Evolutionary conservation across 2,113 vertebrate genomes (phyloP).

Genomic region (Megaleporinus macrocephalus): DNA sequence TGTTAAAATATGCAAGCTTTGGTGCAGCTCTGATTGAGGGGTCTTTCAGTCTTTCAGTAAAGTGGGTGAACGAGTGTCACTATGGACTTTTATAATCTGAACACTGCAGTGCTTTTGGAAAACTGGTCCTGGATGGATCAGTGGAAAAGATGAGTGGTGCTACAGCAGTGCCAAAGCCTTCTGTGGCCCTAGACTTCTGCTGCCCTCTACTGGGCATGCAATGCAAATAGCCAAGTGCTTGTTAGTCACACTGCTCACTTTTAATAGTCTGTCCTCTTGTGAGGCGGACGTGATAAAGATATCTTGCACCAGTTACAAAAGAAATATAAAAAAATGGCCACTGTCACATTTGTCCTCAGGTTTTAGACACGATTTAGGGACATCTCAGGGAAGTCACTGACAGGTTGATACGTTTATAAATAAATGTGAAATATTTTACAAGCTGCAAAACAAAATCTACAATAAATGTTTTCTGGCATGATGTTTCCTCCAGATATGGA

Average conservation of each 20-base stretch:
- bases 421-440: conserved; percentile 5
- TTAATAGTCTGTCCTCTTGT: neutral
- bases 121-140: neutral
- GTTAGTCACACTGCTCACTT: conserved; percentile 8
- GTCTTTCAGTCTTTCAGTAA: neutral
- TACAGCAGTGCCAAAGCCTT: conserved; percentile 55
- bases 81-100: neutral
- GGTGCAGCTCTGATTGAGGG: conserved; percentile 52
- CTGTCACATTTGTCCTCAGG: neutral
- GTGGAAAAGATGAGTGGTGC: conserved; percentile 13
- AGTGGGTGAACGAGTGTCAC: neutral
- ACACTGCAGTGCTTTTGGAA: neutral
- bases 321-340: neutral
- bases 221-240: conserved; percentile 40
- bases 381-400: neutral
- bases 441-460: neutral
- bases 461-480: neutral
- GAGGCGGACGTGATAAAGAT: neutral
- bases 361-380: neutral
- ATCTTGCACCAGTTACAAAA: neutral
- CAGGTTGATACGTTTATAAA: neutral
- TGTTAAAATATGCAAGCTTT: conserved; percentile 59
- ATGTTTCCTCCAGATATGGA: neutral
- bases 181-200: conserved; percentile 65
- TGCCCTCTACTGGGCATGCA: conserved; percentile 68